phyloP scores from a whole-genome alignment of 2,888 invertebrate species.

The Criorhina ranunculi region DNA sequence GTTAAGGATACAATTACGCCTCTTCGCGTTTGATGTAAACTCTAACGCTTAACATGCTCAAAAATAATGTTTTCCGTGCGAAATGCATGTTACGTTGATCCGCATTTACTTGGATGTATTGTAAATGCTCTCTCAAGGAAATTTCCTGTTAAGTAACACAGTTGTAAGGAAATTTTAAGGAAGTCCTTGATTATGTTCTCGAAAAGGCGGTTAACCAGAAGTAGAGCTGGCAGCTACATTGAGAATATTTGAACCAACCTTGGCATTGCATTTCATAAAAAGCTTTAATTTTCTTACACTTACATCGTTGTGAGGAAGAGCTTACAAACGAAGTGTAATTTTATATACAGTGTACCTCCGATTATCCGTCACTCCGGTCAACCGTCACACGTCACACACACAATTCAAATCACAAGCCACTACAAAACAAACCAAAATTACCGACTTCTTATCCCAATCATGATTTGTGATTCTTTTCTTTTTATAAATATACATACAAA shows the following conservation, averaged over 20 bases:
- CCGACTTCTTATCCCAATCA: no score
- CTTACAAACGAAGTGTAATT: no score
- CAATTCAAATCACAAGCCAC: no score
- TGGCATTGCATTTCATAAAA: constrained; percentile 52
- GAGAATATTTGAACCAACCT: constrained; percentile 52
- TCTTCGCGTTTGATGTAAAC: constrained; percentile 11
- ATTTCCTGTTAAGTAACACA: constrained; percentile 1
- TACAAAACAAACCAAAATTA: no score
- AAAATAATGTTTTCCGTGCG: constrained; percentile 8
- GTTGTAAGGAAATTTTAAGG: constrained; percentile 40
- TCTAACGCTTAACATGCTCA: neutral
- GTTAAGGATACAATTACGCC: constrained; percentile 45
- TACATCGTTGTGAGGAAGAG: no score
- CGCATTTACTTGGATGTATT: constrained; percentile 14
- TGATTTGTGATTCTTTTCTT: no score
- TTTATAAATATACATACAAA: no score
- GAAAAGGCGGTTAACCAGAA: constrained; percentile 1
- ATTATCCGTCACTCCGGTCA: no score
- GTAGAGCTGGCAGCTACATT: neutral
- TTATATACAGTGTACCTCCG: no score
- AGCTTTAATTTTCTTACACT: neutral
- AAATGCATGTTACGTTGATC: constrained; percentile 16
- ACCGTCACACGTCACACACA: no score
- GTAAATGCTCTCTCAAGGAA: constrained; percentile 32
- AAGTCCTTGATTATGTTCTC: constrained; percentile 41